A percentile compares a stretch with the other conserved stretches of the same genome.
phyloP scores from a whole-genome alignment of 2,888 invertebrate genomes.

The Aromia moschata region DNA sequence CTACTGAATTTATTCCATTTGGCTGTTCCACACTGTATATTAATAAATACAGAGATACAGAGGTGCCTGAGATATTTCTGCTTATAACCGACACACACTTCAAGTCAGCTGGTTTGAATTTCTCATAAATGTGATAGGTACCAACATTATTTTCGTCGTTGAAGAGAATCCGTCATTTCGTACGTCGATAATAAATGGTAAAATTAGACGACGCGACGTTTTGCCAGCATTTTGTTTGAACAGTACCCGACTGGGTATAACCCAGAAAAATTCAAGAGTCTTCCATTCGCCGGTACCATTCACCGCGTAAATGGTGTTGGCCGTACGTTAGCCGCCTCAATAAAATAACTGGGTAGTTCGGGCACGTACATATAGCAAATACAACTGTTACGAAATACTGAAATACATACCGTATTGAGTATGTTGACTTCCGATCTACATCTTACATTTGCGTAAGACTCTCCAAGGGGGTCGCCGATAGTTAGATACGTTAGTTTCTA shows the following conservation, averaged over 20 bases:
- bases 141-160: too few relatives aligned
- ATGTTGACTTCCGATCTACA: slow-evolving; percentile 22
- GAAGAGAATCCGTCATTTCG: too few relatives aligned
- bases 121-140: too few relatives aligned
- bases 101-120: too few relatives aligned
- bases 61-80: too few relatives aligned
- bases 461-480: not conserved
- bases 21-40: too few relatives aligned
- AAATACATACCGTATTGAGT: slow-evolving; percentile 24
- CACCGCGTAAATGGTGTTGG: slow-evolving; percentile 33
- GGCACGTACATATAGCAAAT: slow-evolving; percentile 29
- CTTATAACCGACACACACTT: too few relatives aligned
- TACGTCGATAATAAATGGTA: too few relatives aligned
- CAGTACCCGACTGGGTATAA: not conserved
- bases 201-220: too few relatives aligned
- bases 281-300: slow-evolving; percentile 25
- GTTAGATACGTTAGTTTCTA: not conserved
- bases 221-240: not conserved
- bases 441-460: slow-evolving; percentile 2
- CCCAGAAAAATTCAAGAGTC: slow-evolving; percentile 27
- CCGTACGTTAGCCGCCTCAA: slow-evolving; percentile 26
- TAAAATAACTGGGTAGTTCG: slow-evolving; percentile 25
- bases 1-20: too few relatives aligned
- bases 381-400: slow-evolving; percentile 22
- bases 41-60: too few relatives aligned